phyloP scores from a whole-genome alignment of 2,797 vertebrate genomes.

The Pteropus rufus region DNA sequence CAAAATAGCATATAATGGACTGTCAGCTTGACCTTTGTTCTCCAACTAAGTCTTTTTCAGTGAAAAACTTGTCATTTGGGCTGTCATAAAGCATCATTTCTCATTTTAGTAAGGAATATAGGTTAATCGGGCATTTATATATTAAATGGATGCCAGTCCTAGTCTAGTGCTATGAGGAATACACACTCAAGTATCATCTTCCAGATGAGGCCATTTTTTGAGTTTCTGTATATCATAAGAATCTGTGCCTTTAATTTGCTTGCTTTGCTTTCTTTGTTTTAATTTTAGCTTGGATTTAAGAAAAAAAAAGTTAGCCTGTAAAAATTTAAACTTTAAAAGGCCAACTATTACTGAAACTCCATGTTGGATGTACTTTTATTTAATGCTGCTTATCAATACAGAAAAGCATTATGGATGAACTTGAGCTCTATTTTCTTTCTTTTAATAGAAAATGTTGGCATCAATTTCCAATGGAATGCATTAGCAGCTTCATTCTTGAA shows the following conservation, averaged over 20 bases:
- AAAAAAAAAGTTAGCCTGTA: not conserved
- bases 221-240: not conserved
- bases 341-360: not conserved
- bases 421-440: not conserved
- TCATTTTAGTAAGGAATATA: not conserved
- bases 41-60: not conserved
- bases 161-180: not conserved
- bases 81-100: not conserved
- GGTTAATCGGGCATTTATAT: not conserved
- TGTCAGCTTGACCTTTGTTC: not conserved
- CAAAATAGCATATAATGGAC: not conserved
- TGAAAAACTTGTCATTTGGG: not conserved
- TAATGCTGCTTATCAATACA: not conserved
- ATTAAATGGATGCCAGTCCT: not conserved
- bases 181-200: not conserved
- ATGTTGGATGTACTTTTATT: not conserved
- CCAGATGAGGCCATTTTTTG: not conserved
- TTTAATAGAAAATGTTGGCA: not conserved
- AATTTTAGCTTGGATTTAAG: not conserved
- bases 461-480: not conserved
- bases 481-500: not conserved
- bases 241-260: not conserved
- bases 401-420: not conserved
- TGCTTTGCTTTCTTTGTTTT: not conserved
- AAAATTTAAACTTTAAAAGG: not conserved